Conservation (phyloP, 2,888 invertebrate genomes). For the Platycheirus rosarum region DNA sequence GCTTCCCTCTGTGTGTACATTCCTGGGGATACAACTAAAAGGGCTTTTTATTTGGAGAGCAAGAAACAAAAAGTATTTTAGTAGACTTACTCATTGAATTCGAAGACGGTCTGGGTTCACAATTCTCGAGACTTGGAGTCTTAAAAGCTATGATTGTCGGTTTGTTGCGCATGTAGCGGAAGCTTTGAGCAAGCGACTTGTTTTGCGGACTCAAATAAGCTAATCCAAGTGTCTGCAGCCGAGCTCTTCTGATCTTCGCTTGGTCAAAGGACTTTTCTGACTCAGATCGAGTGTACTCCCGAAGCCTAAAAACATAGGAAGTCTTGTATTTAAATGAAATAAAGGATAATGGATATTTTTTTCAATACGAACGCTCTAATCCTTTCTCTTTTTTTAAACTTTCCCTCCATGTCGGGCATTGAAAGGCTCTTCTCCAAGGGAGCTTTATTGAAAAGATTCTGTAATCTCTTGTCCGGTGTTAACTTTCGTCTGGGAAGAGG, state of each 20-base stretch:
- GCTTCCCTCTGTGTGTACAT: conserved; percentile 82
- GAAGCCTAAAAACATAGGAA: conserved; percentile 83
- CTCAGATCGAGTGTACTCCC: conserved; percentile 89
- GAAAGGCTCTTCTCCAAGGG: conserved; percentile 91
- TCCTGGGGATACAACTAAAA: conserved; percentile 75
- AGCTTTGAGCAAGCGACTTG: conserved; percentile 91
- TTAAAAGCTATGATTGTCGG: conserved; percentile 94
- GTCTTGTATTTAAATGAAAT: neutral
- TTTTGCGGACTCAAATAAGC: conserved; percentile 90
- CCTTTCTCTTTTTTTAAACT: conserved; percentile 87
- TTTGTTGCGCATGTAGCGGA: conserved; percentile 94
- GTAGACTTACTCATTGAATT: conserved; percentile 84
- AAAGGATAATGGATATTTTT: neutral
- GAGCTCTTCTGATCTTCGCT: conserved; percentile 86
- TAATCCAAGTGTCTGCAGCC: conserved; percentile 86
- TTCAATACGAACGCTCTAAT: conserved; percentile 86
- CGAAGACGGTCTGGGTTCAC: conserved; percentile 85
- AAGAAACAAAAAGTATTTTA: neutral
- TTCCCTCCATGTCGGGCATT: conserved; percentile 92
- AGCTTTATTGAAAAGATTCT: conserved; percentile 84
- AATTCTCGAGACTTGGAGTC: conserved; percentile 90
- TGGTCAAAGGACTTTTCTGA: conserved; percentile 91
- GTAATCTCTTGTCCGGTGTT: conserved; percentile 83
- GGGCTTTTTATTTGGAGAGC: neutral
- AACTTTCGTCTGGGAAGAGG: conserved; percentile 79